These are phyloP conservation scores for Cyphomyrus discorhynchus DNA, from an alignment of 2,113 vertebrate genomes.

Conservation along the genomic window DNA sequence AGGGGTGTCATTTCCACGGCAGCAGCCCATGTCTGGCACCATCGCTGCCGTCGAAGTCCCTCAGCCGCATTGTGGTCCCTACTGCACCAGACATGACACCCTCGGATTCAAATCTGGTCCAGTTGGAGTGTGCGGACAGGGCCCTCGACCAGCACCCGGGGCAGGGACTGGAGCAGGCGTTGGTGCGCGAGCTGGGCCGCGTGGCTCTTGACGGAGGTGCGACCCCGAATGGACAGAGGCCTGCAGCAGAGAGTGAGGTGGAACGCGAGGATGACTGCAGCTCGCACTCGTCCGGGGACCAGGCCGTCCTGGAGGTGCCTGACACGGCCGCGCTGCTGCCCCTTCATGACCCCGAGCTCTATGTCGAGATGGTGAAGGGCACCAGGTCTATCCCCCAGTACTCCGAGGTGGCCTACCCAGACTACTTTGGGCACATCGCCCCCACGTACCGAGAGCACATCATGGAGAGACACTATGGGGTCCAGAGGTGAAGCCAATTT, in stretches of 20 bases:
- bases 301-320: constrained; percentile 62
- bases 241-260: constrained; percentile 52
- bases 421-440: constrained; percentile 93
- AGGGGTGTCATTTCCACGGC: constrained; percentile 75
- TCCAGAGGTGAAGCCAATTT: constrained; percentile 77
- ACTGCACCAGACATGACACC: constrained; percentile 64
- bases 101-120: constrained; percentile 39
- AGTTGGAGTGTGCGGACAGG: constrained; percentile 29
- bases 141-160: constrained; percentile 46
- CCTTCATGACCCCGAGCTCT: constrained; percentile 88
- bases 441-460: constrained; percentile 82
- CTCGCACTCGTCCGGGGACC: constrained; percentile 62
- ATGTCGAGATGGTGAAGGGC: constrained; percentile 84
- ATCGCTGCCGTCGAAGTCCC: constrained; percentile 59
- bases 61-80: constrained; percentile 77
- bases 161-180: constrained; percentile 61
- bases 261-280: constrained; percentile 74
- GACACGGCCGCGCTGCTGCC: constrained; percentile 69
- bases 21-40: constrained; percentile 38
- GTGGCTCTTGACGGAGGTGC: constrained; percentile 54
- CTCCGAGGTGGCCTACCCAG: constrained; percentile 91
- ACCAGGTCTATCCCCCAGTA: constrained; percentile 84
- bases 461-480: constrained; percentile 86
- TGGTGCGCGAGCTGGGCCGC: constrained; percentile 68
- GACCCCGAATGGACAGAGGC: constrained; percentile 41